These are phyloP conservation scores for Chinchilla lanigera DNA, from an alignment of 2,113 vertebrate genomes.

Conservation along the genomic window DNA sequence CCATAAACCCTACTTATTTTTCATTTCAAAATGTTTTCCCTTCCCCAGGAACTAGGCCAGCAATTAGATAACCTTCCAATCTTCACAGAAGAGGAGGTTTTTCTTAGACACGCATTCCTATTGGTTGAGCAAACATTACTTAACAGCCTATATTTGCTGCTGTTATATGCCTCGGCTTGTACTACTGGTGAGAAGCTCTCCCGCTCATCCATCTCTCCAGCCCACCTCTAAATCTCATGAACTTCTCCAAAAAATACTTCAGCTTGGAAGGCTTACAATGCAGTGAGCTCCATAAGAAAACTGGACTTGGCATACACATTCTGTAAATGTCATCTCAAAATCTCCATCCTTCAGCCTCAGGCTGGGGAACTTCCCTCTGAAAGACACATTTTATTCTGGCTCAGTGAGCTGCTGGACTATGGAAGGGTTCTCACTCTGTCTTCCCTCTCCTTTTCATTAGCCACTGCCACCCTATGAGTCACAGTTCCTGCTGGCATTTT, in stretches of 20 bases:
- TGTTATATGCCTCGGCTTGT: not conserved
- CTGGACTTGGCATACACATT: fast-evolving
- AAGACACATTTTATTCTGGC: no score
- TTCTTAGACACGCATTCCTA: not conserved
- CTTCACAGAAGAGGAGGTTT: not conserved
- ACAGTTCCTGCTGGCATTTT: not conserved
- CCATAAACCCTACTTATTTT: not conserved
- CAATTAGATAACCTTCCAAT: not conserved
- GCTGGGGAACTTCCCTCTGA: not conserved
- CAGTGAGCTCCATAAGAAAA: not conserved
- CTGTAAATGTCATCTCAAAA: not conserved
- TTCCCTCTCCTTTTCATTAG: not conserved
- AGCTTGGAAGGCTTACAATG: not conserved
- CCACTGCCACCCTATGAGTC: not conserved
- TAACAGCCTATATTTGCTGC: no score
- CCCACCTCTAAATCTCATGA: not conserved
- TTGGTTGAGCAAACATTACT: not conserved
- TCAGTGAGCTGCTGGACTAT: not conserved
- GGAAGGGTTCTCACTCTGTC: not conserved
- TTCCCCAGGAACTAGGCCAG: not conserved
- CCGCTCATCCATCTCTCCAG: not conserved
- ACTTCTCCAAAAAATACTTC: not conserved
- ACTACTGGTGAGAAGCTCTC: not conserved
- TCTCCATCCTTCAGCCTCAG: not conserved
- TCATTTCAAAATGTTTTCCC: conserved; percentile 36